Evolutionary conservation across 2,797 vertebrate species (phyloP).

Genomic region (Hypotaenidia philippensis): DNA sequence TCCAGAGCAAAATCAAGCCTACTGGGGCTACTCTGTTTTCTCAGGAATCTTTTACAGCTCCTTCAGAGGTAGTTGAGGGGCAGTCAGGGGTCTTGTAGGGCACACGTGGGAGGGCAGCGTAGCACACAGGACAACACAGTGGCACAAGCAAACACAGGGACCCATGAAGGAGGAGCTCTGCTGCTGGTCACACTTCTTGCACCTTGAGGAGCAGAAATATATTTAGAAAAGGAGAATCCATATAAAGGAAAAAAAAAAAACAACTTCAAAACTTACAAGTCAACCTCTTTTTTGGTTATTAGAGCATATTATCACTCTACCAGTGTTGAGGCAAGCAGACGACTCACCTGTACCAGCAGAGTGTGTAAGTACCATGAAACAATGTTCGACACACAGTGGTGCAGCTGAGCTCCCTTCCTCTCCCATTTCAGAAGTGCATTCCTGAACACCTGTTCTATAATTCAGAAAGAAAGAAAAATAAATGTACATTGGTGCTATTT

Average conservation of each 20-base stretch:
- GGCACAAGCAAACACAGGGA: neutral
- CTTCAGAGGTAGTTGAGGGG: neutral
- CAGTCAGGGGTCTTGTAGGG: fast-evolving
- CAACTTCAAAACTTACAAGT: neutral
- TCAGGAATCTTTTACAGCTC: neutral
- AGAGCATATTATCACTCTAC: neutral
- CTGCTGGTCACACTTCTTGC: neutral
- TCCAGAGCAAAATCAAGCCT: neutral
- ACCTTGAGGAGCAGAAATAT: neutral
- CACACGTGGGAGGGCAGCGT: neutral
- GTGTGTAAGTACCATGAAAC: neutral
- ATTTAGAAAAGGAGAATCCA: neutral
- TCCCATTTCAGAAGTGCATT: neutral
- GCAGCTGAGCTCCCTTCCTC: too few species aligned
- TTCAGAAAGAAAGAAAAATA: neutral
- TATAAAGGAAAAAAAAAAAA: neutral
- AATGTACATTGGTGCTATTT: neutral
- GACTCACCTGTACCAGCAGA: neutral
- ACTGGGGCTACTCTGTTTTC: neutral
- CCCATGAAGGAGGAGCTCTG: neutral
- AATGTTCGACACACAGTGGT: fast-evolving
- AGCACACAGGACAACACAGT: fast-evolving
- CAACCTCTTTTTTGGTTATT: neutral
- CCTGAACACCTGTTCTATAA: neutral
- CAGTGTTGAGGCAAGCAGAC: fast-evolving